Base-by-base conservation (phyloP, 2,797 vertebrate genomes). In the Salarias fasciatus region DNA sequence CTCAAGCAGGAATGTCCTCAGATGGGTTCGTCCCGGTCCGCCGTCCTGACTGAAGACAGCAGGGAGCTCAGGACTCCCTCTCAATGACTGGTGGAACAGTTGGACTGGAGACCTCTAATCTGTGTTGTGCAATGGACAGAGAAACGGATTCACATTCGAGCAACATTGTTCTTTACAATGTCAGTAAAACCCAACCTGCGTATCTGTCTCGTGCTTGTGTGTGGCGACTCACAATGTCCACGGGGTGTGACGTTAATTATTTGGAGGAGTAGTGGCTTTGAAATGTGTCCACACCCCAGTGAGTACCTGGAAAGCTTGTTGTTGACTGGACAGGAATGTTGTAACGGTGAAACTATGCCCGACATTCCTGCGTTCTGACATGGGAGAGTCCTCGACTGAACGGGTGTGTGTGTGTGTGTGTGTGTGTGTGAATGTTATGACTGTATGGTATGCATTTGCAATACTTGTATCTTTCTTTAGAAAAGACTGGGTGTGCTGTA, bases 341-440 rank as follows among this genome's bases (percentile, higher is more conserved):
- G 82, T 28, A 60, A 53, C 61, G 41, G 53, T 63, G 78, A 83
- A 84, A 74, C 82, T 78, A 29, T 58, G 63, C 63, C 53, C 31
- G 42, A 50, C 79, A 88, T 86, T 88, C 86, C 84, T 71, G 29
- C 53, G 57, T 40, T 59, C 37, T 29, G 37, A 64, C 29, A 65
- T 36, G 68, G 82, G 79, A 83, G 74, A 80, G 81, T 64, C 62
- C 62, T 63, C 59, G 50, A 77, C 52, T 75, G 49, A 41, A 60
- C 52, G 69, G 37, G 69, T 77, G 83, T 57, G 67, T 73, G 53
- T 61, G 40, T 76, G 61, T 67, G 33, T 35, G 33, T 1, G 33
- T 31, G 69, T 77, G 83, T 53, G 63, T 69, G 54, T 61, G 36
- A 76, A 65, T 62, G 58, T 59, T 37, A 15, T 58, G 36, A 74